phyloP scores from a whole-genome alignment of 2,888 invertebrate species.

The Nephrotoma guestfalica region DNA sequence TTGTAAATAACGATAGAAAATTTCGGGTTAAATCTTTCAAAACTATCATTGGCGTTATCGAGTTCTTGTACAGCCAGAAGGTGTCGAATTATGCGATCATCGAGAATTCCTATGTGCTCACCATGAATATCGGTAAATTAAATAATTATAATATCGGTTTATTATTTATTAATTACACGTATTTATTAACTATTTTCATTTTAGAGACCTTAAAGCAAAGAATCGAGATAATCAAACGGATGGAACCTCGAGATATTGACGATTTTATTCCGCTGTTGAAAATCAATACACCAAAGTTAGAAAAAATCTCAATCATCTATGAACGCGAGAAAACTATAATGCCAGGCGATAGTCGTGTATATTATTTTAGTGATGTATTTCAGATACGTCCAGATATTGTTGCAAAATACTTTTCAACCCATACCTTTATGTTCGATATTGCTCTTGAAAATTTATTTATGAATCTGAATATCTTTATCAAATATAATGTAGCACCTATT shows the following conservation, averaged over 20 bases:
- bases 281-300: slow-evolving; percentile 27
- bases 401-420: slow-evolving; percentile 34
- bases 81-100: background rate
- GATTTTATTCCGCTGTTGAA: slow-evolving; percentile 39
- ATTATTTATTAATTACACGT: background rate
- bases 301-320: slow-evolving; percentile 17
- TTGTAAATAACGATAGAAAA: background rate
- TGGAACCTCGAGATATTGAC: slow-evolving; percentile 32
- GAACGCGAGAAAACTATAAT: slow-evolving; percentile 30
- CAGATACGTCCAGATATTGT: slow-evolving; percentile 34
- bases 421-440: slow-evolving; percentile 40
- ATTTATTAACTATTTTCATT: background rate
- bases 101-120: background rate
- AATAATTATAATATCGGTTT: too few species aligned
- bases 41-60: background rate
- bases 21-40: background rate
- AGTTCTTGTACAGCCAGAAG: background rate
- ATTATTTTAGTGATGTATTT: slow-evolving; percentile 38
- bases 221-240: background rate
- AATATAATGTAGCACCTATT: slow-evolving; percentile 38
- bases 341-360: slow-evolving; percentile 38
- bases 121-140: background rate
- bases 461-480: slow-evolving; percentile 37
- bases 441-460: slow-evolving; percentile 38
- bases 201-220: background rate